A percentile compares a stretch with the other conserved stretches of the same genome.
These are phyloP conservation scores for Limanda limanda DNA, from an alignment of 2,113 vertebrate species.

Conservation along the genomic window DNA sequence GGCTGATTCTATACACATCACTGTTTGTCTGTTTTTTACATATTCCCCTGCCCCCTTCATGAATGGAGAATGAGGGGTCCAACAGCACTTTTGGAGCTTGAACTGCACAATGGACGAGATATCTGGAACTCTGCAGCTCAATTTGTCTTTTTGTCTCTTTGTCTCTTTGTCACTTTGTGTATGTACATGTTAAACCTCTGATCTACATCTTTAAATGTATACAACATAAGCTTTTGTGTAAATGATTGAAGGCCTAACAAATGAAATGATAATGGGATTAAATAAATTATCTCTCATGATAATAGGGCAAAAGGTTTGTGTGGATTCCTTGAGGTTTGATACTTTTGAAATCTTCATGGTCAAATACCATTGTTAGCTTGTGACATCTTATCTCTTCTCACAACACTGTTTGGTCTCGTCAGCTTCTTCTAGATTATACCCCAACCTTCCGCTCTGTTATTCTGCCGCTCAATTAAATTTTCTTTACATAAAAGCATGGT, in stretches of 20 bases:
- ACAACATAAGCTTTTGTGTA: background rate
- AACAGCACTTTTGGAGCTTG: background rate
- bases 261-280: background rate
- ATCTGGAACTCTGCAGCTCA: too few relatives aligned
- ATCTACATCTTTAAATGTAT: background rate
- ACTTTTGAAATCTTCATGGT: background rate
- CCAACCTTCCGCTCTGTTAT: slow-evolving; percentile 1
- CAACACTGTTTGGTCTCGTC: slow-evolving; percentile 39
- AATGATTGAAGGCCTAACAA: background rate
- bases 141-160: too few relatives aligned
- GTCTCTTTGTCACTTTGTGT: too few relatives aligned
- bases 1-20: fast-evolving
- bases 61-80: background rate
- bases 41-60: background rate
- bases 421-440: slow-evolving; percentile 13
- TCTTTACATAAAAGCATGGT: slow-evolving; percentile 17
- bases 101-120: too few relatives aligned
- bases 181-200: background rate
- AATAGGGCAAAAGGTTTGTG: too few relatives aligned
- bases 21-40: background rate
- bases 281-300: background rate
- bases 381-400: slow-evolving; percentile 46
- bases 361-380: slow-evolving; percentile 7
- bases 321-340: slow-evolving; percentile 14
- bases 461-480: slow-evolving; percentile 10